Base-by-base conservation (phyloP, 2,797 vertebrate species). In the Aulostomus chinensis region DNA sequence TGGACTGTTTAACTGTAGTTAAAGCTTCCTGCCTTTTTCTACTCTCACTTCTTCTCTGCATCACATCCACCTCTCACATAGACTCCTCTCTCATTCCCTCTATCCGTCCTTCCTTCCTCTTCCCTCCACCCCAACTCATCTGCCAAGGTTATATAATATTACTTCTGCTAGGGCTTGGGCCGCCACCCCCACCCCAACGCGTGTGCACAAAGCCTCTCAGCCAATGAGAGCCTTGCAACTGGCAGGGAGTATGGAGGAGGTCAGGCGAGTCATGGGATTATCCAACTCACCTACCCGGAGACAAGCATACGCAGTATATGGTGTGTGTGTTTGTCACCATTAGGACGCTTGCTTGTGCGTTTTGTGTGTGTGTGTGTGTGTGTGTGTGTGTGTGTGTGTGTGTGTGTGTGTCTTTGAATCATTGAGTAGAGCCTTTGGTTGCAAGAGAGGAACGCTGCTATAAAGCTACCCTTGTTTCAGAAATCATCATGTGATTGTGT, bases 241-340 rank as follows among this genome's bases (percentile, higher is more conserved):
- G 66, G 67, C 74, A 64, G 59, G 32, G 71, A 75, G 68, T 77
- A 73, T 68, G 64, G 80, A 80, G 61, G 83, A 88, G 85, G 82
- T 90, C 84, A 88, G 68, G 73, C 73, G 43, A 83, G 77, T 87
- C 85, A 86, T 84, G 77, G 76, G 86, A 90, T 89, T 87, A 89
- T 88, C 74, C 58, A 68, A 78, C 80, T 88, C 83, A 90, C 83
- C 85, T 88, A 82, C 73, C 68, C 67, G 2, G 73, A 80, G 79
- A 88, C 71, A 68, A 74, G 69, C 54, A 4, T 24, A 41, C 57
- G 45, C 41, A 61, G 53, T 16, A 1, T 41, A 41, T 51, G 32
- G 26, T 62, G 59, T 58, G 45, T 50, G 45, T 42, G 41, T 63
- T 47, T 65, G 54, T 58, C 31, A 21, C 40, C 36, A 17, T 40